A percentile compares a stretch with the other conserved stretches of the same genome.
Conservation (phyloP, 2,113 vertebrate genomes). For the Xenopus borealis region DNA sequence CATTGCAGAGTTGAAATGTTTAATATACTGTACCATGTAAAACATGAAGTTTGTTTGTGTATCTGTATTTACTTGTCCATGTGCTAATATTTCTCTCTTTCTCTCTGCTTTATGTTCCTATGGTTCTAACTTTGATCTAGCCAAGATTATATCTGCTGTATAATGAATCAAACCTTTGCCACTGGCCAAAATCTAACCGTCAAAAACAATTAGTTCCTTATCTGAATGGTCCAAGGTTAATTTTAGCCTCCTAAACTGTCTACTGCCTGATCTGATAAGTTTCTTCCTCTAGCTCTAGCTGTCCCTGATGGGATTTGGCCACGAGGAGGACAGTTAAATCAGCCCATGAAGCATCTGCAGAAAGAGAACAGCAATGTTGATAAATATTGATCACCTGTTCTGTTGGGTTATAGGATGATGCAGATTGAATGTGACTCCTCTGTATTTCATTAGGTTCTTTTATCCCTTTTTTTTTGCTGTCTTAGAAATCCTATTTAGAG, state of each 20-base stretch:
- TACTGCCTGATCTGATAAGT: slow-evolving; percentile 60
- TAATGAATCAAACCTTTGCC: slow-evolving; percentile 52
- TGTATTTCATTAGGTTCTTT: slow-evolving; percentile 52
- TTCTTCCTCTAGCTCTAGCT: slow-evolving; percentile 54
- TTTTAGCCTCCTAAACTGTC: slow-evolving; percentile 59
- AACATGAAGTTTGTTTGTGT: no score
- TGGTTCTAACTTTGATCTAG: neutral
- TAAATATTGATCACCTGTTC: slow-evolving; percentile 63
- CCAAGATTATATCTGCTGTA: slow-evolving; percentile 37
- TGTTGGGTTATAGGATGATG: slow-evolving; percentile 51
- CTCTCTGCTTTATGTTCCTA: no score
- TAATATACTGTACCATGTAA: no score
- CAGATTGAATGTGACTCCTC: slow-evolving; percentile 51
- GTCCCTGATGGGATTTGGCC: slow-evolving; percentile 59
- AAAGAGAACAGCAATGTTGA: slow-evolving; percentile 55
- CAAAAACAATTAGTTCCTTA: slow-evolving; percentile 60
- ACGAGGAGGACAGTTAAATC: slow-evolving; percentile 57
- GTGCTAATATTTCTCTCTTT: no score
- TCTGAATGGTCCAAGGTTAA: slow-evolving; percentile 59
- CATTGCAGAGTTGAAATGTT: no score
- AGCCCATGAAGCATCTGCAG: slow-evolving; percentile 60
- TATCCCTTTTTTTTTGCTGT: slow-evolving; percentile 14
- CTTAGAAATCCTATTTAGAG: slow-evolving; percentile 39
- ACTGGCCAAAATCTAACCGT: slow-evolving; percentile 56
- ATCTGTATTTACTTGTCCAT: no score